Base-by-base conservation (phyloP, 2,797 vertebrate genomes). In the Rachycentron canadum region DNA sequence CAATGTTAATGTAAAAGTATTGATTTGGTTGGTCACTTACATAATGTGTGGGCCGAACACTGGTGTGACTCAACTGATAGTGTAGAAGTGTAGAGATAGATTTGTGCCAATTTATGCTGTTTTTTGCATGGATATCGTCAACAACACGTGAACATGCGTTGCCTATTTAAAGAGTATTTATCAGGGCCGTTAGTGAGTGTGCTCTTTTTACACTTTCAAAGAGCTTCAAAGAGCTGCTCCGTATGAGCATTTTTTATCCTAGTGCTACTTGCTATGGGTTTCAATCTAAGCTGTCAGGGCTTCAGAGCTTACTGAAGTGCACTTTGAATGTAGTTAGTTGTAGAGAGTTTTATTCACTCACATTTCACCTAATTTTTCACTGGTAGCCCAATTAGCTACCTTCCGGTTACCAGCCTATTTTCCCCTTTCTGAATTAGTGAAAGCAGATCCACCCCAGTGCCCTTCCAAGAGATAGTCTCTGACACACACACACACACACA, bases 351-450 rank as follows among this genome's bases (percentile, higher is more conserved):
- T n/a, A 64, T 60, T 76, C 25, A 17, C 30, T 79, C 68, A 52
- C 61, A 64, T 76, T 70, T 59, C 3, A 25, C 57, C 34, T 63
- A 8, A 63, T 78, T 70, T 78, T 57, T 81, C 70, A 69, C 12
- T 50, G 21, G 52, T 43, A 41, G 73, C n/a, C 66, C 10, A 7
- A 73, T 47, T 26, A 74, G 47, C 34, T 69, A 59, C 26, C 50
- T 11, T 69, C 73, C 10, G 3, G 56, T 67, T 62, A 60, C 56
- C 53, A 62, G 50, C 40, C 41, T 49, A 43, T 79, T 82, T 58
- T n/a, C 28, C 60, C 45, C 25, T 16, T 52, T 69, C 75, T 81
- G 73, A 71, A 89, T 19, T 53, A 45, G 78, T 76, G 77, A 83
- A 73, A 69, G 21, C 74, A 67, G 80, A 90, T 79, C 69, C n/a